These are phyloP conservation scores for Pandemis corylana DNA, from an alignment of 2,888 invertebrate species.

Conservation along the genomic window DNA sequence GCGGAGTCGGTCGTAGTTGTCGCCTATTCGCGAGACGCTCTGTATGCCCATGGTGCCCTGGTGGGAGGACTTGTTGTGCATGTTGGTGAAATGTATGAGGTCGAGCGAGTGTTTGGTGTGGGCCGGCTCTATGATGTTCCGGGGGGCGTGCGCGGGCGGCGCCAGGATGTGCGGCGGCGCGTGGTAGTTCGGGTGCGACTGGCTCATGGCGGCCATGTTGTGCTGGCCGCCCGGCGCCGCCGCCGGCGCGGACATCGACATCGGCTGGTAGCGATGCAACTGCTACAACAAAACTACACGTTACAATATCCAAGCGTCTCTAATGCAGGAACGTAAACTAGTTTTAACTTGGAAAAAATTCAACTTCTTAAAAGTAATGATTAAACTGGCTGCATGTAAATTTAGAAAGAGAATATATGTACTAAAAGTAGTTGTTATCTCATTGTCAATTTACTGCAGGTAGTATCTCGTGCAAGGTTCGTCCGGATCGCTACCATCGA, in stretches of 20 bases:
- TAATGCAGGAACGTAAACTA: too few relatives aligned
- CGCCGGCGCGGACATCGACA: conserved; percentile 74
- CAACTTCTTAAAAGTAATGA: too few relatives aligned
- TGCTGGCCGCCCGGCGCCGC: conserved; percentile 66
- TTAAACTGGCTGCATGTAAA: too few relatives aligned
- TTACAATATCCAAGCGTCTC: too few relatives aligned
- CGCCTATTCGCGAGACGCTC: conserved; percentile 65
- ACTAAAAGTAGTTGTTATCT: too few relatives aligned
- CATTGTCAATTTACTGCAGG: too few relatives aligned
- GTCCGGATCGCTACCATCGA: too few relatives aligned
- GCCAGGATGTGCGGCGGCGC: conserved; percentile 48
- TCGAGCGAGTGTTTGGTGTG: conserved; percentile 71
- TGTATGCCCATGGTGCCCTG: conserved; percentile 63
- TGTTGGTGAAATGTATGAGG: conserved; percentile 69
- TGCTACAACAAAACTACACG: conserved; percentile 56
- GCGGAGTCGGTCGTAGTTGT: conserved; percentile 65
- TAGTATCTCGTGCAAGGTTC: too few relatives aligned
- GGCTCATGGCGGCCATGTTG: conserved; percentile 73
- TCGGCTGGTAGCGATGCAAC: conserved; percentile 72
- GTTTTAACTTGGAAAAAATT: too few relatives aligned
- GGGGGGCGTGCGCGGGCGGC: conserved; percentile 58
- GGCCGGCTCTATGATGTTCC: conserved; percentile 67
- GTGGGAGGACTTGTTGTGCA: conserved; percentile 57
- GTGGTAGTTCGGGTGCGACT: conserved; percentile 69
- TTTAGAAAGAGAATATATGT: too few relatives aligned